Base-by-base conservation (phyloP, 1,140 invertebrate species). In the Cherax quadricarinatus region DNA sequence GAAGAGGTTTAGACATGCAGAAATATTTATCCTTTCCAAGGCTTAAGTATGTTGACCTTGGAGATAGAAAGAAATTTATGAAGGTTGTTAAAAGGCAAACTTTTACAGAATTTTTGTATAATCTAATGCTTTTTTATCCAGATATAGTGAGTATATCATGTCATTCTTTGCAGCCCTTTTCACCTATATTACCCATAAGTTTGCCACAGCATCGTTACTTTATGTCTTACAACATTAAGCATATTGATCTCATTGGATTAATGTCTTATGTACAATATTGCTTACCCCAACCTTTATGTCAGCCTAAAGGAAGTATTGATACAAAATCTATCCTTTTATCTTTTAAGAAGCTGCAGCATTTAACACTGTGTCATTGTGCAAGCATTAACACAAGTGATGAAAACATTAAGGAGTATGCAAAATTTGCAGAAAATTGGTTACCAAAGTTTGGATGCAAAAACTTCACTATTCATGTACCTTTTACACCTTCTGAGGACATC, bases 41-140 rank as follows among this genome's bases (percentile, higher is more conserved):
- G 57, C 75, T 88, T 0, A 88, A 88, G 75, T 88, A 6, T 78
- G 57, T 88, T 80, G 86, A 88, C 78, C 9, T 88, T 1, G 86
- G 86, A 41, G 51, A 16, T 60, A 79, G 53, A 14, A 62, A 51
- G 21, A n/a, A 88, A 41, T 80, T 48, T 21, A 73, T 53, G n/a
- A 57, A 79, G 18, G 51, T 24, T 41, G n/a, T 88, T 62, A 79
- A 78, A 16, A 80, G 57, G 57, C 57, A 62, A 4, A 80, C 86
- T 57, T 88, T 88, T 41, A 41, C 86, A 57, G 86, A 88, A 57
- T 88, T 88, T 48, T 53, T 88, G 18, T 88, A 88, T 88, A 88
- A 88, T 60, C n/a, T 88, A 30, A 16, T 88, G 16, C 80, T 80
- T 41, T 88, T 78, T 79, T 88, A 88, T 41, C 75, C 86, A 62